phyloP scores from a whole-genome alignment of 2,113 vertebrate genomes.

The Phyllostomus hastatus region DNA sequence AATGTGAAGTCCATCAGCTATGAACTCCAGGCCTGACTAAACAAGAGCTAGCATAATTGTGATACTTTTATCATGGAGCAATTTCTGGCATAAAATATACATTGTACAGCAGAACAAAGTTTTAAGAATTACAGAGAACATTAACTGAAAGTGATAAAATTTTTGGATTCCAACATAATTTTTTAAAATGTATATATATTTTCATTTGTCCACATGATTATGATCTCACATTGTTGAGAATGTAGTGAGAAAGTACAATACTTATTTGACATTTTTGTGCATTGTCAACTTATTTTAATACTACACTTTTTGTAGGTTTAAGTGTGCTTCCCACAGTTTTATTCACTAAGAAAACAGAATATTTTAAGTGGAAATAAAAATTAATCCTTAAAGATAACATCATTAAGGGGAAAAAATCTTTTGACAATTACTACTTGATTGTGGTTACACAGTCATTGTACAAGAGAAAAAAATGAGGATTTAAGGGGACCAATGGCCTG shows the following conservation, averaged over 20 bases:
- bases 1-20: not conserved
- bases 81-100: constrained; percentile 22
- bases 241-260: not conserved
- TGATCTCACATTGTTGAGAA: not conserved
- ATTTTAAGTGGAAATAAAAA: constrained; percentile 32
- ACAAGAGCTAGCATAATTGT: constrained; percentile 20
- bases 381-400: constrained; percentile 25
- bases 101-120: not conserved
- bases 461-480: constrained; percentile 77
- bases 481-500: constrained; percentile 75
- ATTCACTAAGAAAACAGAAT: not conserved
- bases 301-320: not conserved
- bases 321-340: not conserved
- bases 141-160: not conserved
- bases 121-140: constrained; percentile 22
- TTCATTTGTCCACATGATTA: not conserved
- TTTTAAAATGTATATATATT: not conserved
- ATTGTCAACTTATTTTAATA: constrained; percentile 9
- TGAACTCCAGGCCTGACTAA: not conserved
- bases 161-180: not conserved
- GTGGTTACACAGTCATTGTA: constrained; percentile 73
- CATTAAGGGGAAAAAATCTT: not conserved
- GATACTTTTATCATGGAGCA: not conserved
- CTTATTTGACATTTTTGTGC: not conserved
- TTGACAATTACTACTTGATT: constrained; percentile 63